These are phyloP conservation scores for Dryocosmus kuriphilus DNA, from an alignment of 2,888 invertebrate species.

Conservation along the genomic window DNA sequence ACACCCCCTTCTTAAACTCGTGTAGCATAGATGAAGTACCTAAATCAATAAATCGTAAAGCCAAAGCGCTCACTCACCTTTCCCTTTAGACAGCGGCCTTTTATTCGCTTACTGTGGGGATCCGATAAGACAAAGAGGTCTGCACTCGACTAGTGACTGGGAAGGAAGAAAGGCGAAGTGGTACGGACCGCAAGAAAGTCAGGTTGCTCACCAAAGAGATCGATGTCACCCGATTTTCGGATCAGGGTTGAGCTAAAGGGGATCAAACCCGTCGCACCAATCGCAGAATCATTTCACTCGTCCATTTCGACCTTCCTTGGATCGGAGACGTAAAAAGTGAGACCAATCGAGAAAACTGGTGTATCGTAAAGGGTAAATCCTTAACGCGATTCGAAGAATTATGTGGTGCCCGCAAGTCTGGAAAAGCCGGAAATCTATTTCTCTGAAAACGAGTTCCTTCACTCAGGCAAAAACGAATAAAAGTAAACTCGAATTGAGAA, in stretches of 20 bases:
- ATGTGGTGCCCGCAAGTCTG: neutral
- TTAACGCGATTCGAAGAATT: slow-evolving; percentile 31
- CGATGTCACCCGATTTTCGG: slow-evolving; percentile 67
- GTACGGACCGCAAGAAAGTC: slow-evolving; percentile 36
- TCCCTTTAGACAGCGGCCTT: slow-evolving; percentile 50
- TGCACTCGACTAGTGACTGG: slow-evolving; percentile 63
- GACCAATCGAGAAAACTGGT: slow-evolving; percentile 35
- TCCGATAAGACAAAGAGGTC: slow-evolving; percentile 64
- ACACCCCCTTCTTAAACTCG: slow-evolving; percentile 15
- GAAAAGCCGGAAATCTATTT: slow-evolving; percentile 21
- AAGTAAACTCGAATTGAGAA: neutral
- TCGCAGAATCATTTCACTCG: slow-evolving; percentile 34
- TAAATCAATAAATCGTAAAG: slow-evolving; percentile 71
- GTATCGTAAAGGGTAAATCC: slow-evolving; percentile 33
- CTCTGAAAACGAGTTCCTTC: slow-evolving; percentile 18
- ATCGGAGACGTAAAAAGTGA: slow-evolving; percentile 30
- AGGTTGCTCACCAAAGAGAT: slow-evolving; percentile 60
- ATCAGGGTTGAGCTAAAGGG: slow-evolving; percentile 56
- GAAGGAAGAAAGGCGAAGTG: slow-evolving; percentile 22
- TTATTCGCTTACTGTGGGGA: slow-evolving; percentile 57
- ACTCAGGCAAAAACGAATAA: slow-evolving; percentile 1
- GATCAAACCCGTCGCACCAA: slow-evolving; percentile 31
- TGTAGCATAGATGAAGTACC: slow-evolving; percentile 43
- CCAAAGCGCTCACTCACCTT: slow-evolving; percentile 59
- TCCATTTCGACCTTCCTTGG: slow-evolving; percentile 18